A percentile compares a stretch with the other conserved stretches of the same genome.
Conservation (phyloP, 2,888 invertebrate genomes). For the Phengaris alcon region DNA sequence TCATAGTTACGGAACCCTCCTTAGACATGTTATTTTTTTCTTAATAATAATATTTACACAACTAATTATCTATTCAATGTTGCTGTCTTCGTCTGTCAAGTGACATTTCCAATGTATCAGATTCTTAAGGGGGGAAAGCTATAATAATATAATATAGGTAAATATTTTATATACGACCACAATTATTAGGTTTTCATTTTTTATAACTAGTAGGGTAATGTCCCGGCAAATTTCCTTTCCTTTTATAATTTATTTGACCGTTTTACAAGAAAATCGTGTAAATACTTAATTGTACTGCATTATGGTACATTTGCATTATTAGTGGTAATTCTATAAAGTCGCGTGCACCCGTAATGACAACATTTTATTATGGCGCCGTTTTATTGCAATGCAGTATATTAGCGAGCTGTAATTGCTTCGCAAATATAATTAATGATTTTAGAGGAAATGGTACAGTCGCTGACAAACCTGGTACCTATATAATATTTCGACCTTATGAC, state of each 20-base stretch:
- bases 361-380: conserved; percentile 17
- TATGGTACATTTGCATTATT: conserved; percentile 28
- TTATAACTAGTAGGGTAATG: not conserved
- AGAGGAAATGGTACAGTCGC: no score
- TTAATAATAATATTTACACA: no score
- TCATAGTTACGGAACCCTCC: no score
- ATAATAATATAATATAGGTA: no score
- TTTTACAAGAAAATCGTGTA: conserved; percentile 31
- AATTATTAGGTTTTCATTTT: not conserved
- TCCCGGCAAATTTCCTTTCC: not conserved
- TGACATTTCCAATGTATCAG: no score
- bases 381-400: conserved; percentile 3
- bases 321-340: conserved; percentile 16
- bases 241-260: not conserved
- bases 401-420: not conserved
- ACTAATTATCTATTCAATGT: no score
- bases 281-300: conserved; percentile 34
- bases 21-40: no score
- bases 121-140: no score
- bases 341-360: not conserved
- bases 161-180: not conserved
- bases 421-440: not conserved
- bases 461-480: no score
- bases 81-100: no score
- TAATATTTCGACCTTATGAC: no score